Evolutionary conservation across 2,888 invertebrate species (phyloP), one percentile per base, ranked within the genome.

Genomic region (Steinernema carpocapsae): DNA sequence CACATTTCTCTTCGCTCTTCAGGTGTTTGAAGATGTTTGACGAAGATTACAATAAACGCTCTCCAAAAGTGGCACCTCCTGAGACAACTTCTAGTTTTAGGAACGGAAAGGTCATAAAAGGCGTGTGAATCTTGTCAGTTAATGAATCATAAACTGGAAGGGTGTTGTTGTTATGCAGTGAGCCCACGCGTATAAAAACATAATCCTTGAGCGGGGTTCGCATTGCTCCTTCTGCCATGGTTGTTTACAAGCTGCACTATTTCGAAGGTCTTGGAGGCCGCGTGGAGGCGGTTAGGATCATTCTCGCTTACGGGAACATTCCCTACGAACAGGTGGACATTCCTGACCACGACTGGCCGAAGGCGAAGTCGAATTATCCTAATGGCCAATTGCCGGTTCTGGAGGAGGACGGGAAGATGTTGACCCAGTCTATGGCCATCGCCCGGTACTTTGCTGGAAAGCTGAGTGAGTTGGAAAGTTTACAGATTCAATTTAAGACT

Each of bases 371-470:
- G 94, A 86, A 95, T 94, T 82, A 94, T 91, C 72, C 92, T 92
- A 29, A 97, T 92, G 1, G 95, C 95, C 84, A 93, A 92, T 90
- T 97, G 97, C 95, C 95, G 97, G 91, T 94, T 93, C 51, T 70
- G 22, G n/a, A 70, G 4, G 37, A 32, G 14, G 70, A 70, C 42
- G 70, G 37, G n/a, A 24, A 70, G 3, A 37, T 70, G 14, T 37
- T 70, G 1, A 42, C 70, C 17, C 22, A 70, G 26, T 42, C 70
- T 1, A n/a, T 14, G 10, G 70, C 70, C 19, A 70, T 70, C 10
- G 42, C 43, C 1, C 37, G 70, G 14, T 70, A 70, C 43, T 29
- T 70, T 19, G 70, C 12, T n/a, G n/a, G 42, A 10, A 32, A 70
- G 42, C 43, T 42, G 42, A 70, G 43, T 43, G 43, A 43, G 43